Base-by-base conservation (phyloP, 2,797 vertebrate species). In the Oreonectes daqikongensis region DNA sequence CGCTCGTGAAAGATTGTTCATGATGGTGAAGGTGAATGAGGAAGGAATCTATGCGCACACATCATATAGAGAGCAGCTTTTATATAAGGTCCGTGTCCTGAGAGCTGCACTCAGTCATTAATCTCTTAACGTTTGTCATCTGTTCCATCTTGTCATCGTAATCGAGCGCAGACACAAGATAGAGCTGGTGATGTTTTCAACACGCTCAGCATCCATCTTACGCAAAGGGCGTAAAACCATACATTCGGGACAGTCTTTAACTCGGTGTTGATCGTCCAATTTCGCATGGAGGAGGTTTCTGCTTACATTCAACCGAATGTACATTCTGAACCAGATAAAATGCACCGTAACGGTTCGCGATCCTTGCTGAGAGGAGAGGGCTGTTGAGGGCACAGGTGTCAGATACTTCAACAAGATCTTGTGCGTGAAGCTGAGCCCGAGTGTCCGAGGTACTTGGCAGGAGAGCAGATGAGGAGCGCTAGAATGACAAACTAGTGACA, bases 271-370 rank as follows among this genome's bases (percentile, higher is more conserved):
- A 52, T 69, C 48, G n/a, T 48, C 44, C 11, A 10, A 53, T 46
- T 67, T 30, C 22, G 65, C 4, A 30, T 70, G 60, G 32, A 14
- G 28, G 53, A 59, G 53, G 22, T 20, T 75, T 81, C 69, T 72
- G 66, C 73, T 81, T 81, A 88, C 79, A 82, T 85, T 87, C 84
- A 79, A 80, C 83, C 82, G 55, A 69, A 84, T 74, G 84, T 85
- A 89, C 89, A 89, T 90, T 90, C 87, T 87, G 82, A 82, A 69
- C 63, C 57, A 75, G 46, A 55, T 48, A 32, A 35, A 32, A 71
- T 48, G 69, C 59, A 48, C 52, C 53, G 60, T 22, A 20, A 60
- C 64, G n/a, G 73, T 50, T 60, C 17, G 22, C 35, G 30, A 35
- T 20, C 30, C 18, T 24, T 17, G 53, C 20, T 42, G 22, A 68